Conservation (phyloP, 2,797 vertebrate species). For the Platyrinchus mystaceus region DNA sequence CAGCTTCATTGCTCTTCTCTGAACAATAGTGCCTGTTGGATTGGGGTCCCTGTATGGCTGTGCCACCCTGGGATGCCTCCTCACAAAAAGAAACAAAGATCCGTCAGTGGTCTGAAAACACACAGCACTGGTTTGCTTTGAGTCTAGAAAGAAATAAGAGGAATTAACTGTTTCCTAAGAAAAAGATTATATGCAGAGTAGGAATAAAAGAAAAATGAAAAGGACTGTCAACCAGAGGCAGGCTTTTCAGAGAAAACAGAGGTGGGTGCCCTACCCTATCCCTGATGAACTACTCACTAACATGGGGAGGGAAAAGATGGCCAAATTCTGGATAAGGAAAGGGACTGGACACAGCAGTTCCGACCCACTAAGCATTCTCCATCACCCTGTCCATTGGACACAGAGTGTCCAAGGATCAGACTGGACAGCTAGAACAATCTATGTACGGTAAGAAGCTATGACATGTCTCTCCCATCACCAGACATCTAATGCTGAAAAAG, state of each 20-base stretch:
- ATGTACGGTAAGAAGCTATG: not conserved
- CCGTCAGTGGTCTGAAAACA: not conserved
- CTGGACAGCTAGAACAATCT: not conserved
- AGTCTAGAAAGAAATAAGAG: not conserved
- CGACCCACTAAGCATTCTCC: not conserved
- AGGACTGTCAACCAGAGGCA: not conserved
- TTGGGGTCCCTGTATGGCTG: not conserved
- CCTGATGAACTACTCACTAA: accelerated
- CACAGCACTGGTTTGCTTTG: not conserved
- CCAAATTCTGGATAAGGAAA: not conserved
- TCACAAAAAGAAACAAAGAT: not conserved
- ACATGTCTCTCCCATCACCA: not conserved
- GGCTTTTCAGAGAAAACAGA: not conserved
- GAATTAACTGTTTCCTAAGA: not conserved
- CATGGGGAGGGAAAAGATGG: not conserved
- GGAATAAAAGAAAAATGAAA: not conserved
- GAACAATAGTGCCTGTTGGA: not conserved
- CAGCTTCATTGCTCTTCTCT: not conserved
- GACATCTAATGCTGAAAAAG: not conserved
- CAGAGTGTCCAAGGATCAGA: not conserved
- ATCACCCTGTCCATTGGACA: not conserved
- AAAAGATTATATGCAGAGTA: not conserved
- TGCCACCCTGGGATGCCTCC: not conserved
- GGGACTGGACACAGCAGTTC: not conserved
- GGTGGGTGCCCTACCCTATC: accelerated